A percentile compares a stretch with the other conserved stretches of the same genome.
Conservation (phyloP, 2,113 vertebrate species). For the Nycticryphes semicollaris region DNA sequence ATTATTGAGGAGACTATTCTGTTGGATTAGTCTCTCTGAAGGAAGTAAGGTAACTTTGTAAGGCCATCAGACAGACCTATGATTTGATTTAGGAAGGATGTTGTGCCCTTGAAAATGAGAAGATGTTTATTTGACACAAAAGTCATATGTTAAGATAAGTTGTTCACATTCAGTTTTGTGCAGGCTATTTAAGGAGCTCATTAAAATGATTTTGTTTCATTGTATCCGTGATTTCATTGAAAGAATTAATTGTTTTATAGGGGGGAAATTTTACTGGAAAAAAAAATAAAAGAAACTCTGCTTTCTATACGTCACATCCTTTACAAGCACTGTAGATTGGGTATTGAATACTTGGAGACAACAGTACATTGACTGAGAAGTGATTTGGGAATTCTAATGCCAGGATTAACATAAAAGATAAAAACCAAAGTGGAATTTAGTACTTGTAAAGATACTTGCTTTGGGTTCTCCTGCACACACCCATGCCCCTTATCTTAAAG, state of each 20-base stretch:
- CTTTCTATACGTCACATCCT: not conserved
- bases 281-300: not conserved
- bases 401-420: not conserved
- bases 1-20: not conserved
- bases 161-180: not conserved
- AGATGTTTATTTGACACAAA: slow-evolving; percentile 12
- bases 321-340: not conserved
- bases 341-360: not conserved
- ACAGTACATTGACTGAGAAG: not conserved
- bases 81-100: slow-evolving; percentile 4
- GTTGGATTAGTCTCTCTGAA: not conserved
- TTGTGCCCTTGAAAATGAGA: not conserved
- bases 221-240: slow-evolving; percentile 13
- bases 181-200: slow-evolving; percentile 4
- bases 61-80: not conserved
- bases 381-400: not conserved
- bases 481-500: not conserved
- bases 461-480: not conserved
- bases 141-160: not conserved
- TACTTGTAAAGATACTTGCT: not conserved
- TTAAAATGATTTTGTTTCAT: slow-evolving; percentile 39
- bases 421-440: not conserved
- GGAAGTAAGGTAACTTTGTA: not conserved
- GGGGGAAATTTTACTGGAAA: not conserved
- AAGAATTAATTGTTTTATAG: slow-evolving; percentile 27